Percentiles rank a stretch among this genome's conserved stretches.
These are phyloP conservation scores for Melanerpes aurifrons DNA, from an alignment of 2,113 vertebrate species.

Conservation along the genomic window DNA sequence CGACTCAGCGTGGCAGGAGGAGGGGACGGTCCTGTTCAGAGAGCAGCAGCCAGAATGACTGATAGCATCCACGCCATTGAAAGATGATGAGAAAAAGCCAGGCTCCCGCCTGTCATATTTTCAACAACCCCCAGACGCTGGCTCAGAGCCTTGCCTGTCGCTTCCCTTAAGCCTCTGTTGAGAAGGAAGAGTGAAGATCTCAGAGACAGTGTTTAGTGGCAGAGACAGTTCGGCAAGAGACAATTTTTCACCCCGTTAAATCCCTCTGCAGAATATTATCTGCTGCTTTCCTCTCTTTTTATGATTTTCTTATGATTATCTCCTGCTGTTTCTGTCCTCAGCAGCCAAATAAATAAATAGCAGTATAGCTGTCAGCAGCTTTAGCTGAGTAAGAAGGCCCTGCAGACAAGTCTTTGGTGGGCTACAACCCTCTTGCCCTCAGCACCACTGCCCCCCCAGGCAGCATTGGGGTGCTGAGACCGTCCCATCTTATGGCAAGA, in stretches of 20 bases:
- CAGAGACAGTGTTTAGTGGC: constrained; percentile 64
- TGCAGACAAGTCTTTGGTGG: background rate
- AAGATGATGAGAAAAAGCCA: constrained; percentile 61
- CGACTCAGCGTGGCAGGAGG: background rate
- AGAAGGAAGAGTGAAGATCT: constrained; percentile 70
- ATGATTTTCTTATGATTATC: constrained; percentile 73
- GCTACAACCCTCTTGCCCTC: background rate
- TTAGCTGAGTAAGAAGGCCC: constrained; percentile 14
- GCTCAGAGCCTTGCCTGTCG: constrained; percentile 55
- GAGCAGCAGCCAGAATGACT: background rate
- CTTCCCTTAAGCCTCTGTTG: constrained; percentile 67
- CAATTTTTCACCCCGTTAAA: constrained; percentile 66
- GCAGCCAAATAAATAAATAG: constrained; percentile 70
- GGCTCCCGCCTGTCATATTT: constrained; percentile 64
- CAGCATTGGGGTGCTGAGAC: background rate
- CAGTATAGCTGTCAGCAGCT: constrained; percentile 42
- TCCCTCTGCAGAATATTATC: constrained; percentile 66
- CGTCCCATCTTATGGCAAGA: background rate
- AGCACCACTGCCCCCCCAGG: background rate
- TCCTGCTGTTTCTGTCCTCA: constrained; percentile 65
- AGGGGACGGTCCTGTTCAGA: constrained; percentile 17
- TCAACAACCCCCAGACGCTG: constrained; percentile 53
- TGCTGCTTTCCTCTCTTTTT: constrained; percentile 63
- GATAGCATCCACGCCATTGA: constrained; percentile 59
- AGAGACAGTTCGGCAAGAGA: constrained; percentile 55